Percentiles rank a stretch among this genome's conserved stretches.
Conservation (phyloP, 2,888 invertebrate species). For the Julus scanicus region DNA sequence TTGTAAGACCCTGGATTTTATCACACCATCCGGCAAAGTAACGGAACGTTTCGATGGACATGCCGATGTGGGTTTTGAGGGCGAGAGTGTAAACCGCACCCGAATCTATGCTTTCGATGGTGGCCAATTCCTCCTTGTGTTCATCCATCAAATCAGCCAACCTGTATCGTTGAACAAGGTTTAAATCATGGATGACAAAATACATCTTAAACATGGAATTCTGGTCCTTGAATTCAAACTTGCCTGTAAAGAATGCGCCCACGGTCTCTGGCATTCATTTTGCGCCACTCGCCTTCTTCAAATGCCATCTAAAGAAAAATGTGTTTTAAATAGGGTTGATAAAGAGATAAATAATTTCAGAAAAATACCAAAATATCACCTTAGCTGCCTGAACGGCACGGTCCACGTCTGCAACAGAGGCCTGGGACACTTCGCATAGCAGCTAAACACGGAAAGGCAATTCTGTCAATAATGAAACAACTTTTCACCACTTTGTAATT, state of each 20-base stretch:
- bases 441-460: slow-evolving; percentile 60
- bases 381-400: slow-evolving; percentile 88
- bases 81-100: slow-evolving; percentile 98
- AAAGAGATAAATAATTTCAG: neutral
- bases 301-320: slow-evolving; percentile 73
- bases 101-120: slow-evolving; percentile 91
- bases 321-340: neutral
- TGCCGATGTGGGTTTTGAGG: slow-evolving; percentile 94
- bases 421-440: slow-evolving; percentile 73
- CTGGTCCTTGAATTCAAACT: slow-evolving; percentile 60
- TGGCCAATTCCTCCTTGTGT: slow-evolving; percentile 94
- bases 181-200: slow-evolving; percentile 57
- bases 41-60: slow-evolving; percentile 97
- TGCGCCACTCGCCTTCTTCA: slow-evolving; percentile 90
- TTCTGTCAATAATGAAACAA: neutral
- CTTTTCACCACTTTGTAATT: neutral
- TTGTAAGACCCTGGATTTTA: slow-evolving; percentile 89
- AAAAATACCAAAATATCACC: slow-evolving; percentile 63
- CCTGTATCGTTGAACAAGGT: slow-evolving; percentile 66
- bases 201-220: neutral
- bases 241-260: slow-evolving; percentile 84
- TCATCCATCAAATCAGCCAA: slow-evolving; percentile 95
- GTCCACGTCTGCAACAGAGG: slow-evolving; percentile 83
- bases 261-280: slow-evolving; percentile 90
- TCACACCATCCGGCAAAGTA: slow-evolving; percentile 98